Percentiles rank a stretch among this genome's conserved stretches.
Evolutionary conservation across 2,888 invertebrate genomes (phyloP).

Genomic region (Atrina japonica): DNA sequence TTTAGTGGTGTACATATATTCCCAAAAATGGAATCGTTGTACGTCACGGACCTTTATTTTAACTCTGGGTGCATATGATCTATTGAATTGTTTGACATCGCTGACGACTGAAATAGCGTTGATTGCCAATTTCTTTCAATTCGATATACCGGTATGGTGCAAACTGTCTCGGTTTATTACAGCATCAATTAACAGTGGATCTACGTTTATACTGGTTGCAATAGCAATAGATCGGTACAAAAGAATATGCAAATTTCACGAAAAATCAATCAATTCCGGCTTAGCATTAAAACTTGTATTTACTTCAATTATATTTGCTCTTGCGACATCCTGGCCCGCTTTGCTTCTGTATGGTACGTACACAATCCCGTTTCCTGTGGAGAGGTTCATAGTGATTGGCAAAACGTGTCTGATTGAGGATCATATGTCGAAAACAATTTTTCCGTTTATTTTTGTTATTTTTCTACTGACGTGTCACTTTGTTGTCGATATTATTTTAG

Average conservation of each 20-base stretch:
- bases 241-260: slow-evolving; percentile 33
- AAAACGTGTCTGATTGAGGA: slow-evolving; percentile 34
- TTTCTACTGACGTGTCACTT: slow-evolving; percentile 34
- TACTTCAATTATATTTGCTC: slow-evolving; percentile 19
- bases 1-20: slow-evolving; percentile 38
- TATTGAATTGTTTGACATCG: slow-evolving; percentile 35
- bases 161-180: slow-evolving; percentile 42
- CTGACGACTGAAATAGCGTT: slow-evolving; percentile 33
- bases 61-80: slow-evolving; percentile 33
- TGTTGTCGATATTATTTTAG: slow-evolving; percentile 27
- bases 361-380: slow-evolving; percentile 15
- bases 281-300: slow-evolving; percentile 22
- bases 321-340: slow-evolving; percentile 31
- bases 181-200: slow-evolving; percentile 28
- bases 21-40: slow-evolving; percentile 31
- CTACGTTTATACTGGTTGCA: slow-evolving; percentile 30
- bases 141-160: slow-evolving; percentile 39
- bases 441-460: slow-evolving; percentile 29
- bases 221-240: slow-evolving; percentile 41
- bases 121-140: slow-evolving; percentile 20
- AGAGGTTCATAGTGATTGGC: slow-evolving; percentile 7
- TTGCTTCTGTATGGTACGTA: slow-evolving; percentile 33
- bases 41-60: slow-evolving; percentile 42
- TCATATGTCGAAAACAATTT: slow-evolving; percentile 13
- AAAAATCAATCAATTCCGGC: slow-evolving; percentile 11